Evolutionary conservation across 1,140 invertebrate species (phyloP), one percentile per base, ranked within the genome.

Genomic region (Cataglyphis hispanica): DNA sequence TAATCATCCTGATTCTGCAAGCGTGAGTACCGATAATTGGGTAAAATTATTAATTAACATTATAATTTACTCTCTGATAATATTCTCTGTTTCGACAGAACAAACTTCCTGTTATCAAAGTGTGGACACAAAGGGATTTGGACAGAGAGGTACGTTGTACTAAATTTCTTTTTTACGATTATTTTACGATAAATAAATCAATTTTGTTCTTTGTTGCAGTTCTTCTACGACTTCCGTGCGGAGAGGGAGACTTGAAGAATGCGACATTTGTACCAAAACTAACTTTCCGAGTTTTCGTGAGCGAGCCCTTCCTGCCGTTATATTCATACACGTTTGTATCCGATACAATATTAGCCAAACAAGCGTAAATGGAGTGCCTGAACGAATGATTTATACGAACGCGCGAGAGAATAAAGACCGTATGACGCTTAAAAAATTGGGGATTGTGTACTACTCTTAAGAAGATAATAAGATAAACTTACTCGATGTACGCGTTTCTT

Each of bases 141-240:
- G 94, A 95, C 86, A 94, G 93, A 91, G 94, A 95, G 90, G 94
- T 95, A 74, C 22, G 25, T 31, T 27, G 7, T 27, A 13, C 37
- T 27, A 40, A n/a, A 25, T 37, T 31, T 19, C 11, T 61, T 31
- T 13, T 22, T 72, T 1, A 78, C 19, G 63, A 50, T 77, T 60
- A 72, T 85, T 83, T 69, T 37, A 6, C 2, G 6, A 67, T 11
- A 86, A 19, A 64, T 46, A 11, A 70, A 70, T 22, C 16, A 4
- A 19, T 11, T 46, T 27, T 56, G 53, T 80, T 80, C 53, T 69
- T 46, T 69, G 63, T 94, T 93, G 66, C 92, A 95, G 94, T 95
- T 94, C 91, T 93, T 90, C 84, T 95, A 95, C 53, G 95, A 95
- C 63, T 95, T 95, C 85, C 94, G 95, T 76, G 93, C 94, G 10